Conservation (phyloP, 2,888 invertebrate genomes). For the Cantharis flavilabris region DNA sequence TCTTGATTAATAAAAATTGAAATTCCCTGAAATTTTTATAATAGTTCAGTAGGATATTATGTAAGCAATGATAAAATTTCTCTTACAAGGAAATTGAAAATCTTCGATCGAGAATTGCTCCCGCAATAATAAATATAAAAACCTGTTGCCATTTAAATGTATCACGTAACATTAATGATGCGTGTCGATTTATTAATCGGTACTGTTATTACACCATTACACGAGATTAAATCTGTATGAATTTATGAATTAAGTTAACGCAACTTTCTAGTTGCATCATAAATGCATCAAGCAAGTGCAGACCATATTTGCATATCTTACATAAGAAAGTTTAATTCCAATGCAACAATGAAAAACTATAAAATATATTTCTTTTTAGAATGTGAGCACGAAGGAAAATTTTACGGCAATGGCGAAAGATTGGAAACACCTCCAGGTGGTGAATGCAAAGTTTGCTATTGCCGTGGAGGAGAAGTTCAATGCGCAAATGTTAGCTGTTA, state of each 20-base stretch:
- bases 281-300: constrained; percentile 13
- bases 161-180: not conserved
- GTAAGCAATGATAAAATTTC: not conserved
- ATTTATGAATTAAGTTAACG: not conserved
- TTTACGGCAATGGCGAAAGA: constrained; percentile 77
- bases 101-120: not conserved
- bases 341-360: not conserved
- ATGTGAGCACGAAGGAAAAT: constrained; percentile 75
- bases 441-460: constrained; percentile 81
- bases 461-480: constrained; percentile 78
- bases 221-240: not conserved
- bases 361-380: constrained; percentile 55
- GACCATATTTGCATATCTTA: constrained; percentile 9
- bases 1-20: not conserved
- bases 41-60: too few species aligned
- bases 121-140: not conserved
- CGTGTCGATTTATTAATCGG: not conserved
- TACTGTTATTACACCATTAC: not conserved
- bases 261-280: constrained; percentile 23
- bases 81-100: not conserved
- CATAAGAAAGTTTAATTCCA: constrained; percentile 5
- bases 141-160: not conserved
- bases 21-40: too few species aligned
- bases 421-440: constrained; percentile 68
- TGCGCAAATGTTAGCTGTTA: constrained; percentile 79